A percentile compares a stretch with the other conserved stretches of the same genome.
Evolutionary conservation across 2,888 invertebrate species (phyloP).

Genomic region (Smittia sp.): DNA sequence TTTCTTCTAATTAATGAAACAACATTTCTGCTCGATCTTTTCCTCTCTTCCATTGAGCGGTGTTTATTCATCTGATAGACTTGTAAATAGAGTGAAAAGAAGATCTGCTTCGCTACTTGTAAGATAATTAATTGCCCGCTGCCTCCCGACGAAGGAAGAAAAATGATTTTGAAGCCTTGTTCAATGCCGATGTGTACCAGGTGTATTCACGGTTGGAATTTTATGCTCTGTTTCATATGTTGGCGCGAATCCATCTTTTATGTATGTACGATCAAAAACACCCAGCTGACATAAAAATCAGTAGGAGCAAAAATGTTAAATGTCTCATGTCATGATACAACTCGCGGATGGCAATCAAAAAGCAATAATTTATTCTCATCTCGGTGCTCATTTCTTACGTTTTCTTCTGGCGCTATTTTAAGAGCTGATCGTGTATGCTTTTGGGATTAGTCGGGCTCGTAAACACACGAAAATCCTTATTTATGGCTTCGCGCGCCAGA

Average conservation of each 20-base stretch:
- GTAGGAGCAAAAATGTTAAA: not conserved
- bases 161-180: not conserved
- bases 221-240: not conserved
- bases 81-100: constrained; percentile 8
- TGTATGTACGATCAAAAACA: not conserved
- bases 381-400: not conserved
- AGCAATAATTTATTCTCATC: constrained; percentile 8
- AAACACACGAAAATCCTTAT: too few species aligned
- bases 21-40: not conserved
- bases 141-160: not conserved
- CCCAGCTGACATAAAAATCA: not conserved
- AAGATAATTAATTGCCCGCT: not conserved
- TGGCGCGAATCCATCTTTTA: constrained; percentile 10
- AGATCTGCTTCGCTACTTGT: not conserved
- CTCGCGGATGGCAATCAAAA: not conserved
- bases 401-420: too few species aligned
- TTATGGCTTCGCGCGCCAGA: too few species aligned
- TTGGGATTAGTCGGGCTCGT: too few species aligned
- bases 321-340: not conserved
- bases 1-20: not conserved
- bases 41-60: not conserved
- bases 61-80: constrained; percentile 12
- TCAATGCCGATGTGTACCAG: not conserved
- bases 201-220: not conserved
- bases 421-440: too few species aligned